Evolutionary conservation across 30 jellyfish, hydroid and myxozoan genomes (phyloP).

Genomic region (Chironex yamaguchii): DNA sequence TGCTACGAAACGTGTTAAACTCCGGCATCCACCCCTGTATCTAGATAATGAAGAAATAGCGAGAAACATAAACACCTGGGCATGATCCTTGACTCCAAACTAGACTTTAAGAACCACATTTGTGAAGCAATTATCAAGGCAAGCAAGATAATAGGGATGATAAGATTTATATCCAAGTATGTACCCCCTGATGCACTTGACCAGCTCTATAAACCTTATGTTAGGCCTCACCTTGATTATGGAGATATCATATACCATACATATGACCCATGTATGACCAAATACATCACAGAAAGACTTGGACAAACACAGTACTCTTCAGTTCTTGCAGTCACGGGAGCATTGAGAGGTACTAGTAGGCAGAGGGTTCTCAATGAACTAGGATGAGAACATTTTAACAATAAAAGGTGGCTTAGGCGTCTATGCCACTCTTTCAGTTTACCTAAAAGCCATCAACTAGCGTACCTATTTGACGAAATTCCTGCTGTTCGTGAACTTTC

Average conservation of each 20-base stretch:
- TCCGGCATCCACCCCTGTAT: not conserved
- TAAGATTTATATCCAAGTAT: conserved; percentile 13
- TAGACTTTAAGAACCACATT: conserved; percentile 1
- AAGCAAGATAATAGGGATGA: conserved; percentile 8
- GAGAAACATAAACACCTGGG: conserved; percentile 25
- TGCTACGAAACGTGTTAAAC: conserved; percentile 3
- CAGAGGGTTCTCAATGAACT: conserved; percentile 26
- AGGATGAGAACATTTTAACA: conserved; percentile 21
- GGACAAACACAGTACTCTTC: conserved; percentile 29
- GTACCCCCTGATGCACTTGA: conserved; percentile 29
- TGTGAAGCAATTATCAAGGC: conserved; percentile 13
- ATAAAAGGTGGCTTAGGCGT: conserved; percentile 19
- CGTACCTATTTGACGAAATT: conserved; percentile 9
- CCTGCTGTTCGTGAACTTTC: conserved; percentile 30
- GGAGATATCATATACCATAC: conserved; percentile 37
- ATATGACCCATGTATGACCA: conserved; percentile 24
- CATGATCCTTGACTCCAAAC: conserved; percentile 1
- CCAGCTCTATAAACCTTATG: not conserved
- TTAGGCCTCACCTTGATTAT: conserved; percentile 5
- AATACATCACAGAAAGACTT: not conserved
- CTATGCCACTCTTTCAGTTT: conserved; percentile 42
- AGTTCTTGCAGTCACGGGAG: not conserved
- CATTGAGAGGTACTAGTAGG: conserved; percentile 22
- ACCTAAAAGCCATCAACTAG: conserved; percentile 23
- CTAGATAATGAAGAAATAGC: conserved; percentile 8